Conservation (phyloP, 2,113 vertebrate genomes). For the Lichenostomus cassidix region DNA sequence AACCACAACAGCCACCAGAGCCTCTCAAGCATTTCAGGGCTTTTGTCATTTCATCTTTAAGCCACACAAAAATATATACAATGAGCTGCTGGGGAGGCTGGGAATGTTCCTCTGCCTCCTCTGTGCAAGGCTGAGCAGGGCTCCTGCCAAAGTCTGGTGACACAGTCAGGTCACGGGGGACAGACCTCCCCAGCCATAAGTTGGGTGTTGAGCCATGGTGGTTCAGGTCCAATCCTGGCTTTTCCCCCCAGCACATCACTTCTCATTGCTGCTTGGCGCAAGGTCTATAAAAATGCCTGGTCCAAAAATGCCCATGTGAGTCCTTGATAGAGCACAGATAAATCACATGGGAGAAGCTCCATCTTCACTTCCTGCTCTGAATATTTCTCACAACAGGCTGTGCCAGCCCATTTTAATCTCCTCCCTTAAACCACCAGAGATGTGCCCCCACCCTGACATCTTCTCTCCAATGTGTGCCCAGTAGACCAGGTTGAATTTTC, state of each 20-base stretch:
- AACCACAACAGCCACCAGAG: neutral
- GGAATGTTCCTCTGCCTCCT: neutral
- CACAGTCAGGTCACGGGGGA: fast-evolving
- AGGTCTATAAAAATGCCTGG: neutral
- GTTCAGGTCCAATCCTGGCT: neutral
- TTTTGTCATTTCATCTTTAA: neutral
- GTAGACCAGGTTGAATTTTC: neutral
- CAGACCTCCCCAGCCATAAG: neutral
- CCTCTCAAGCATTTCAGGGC: neutral
- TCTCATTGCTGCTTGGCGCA: neutral
- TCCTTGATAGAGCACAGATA: neutral
- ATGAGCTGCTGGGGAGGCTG: neutral
- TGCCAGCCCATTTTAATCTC: neutral
- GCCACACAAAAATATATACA: neutral
- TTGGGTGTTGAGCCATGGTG: neutral
- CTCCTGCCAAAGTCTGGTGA: neutral
- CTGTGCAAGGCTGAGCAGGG: neutral
- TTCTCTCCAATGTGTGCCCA: fast-evolving
- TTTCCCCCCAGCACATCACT: neutral
- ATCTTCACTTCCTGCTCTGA: neutral
- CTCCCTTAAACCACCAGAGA: neutral
- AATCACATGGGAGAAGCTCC: neutral
- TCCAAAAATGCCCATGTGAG: neutral
- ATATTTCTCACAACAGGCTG: fast-evolving
- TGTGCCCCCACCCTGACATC: neutral